Base-by-base conservation (phyloP, 2,797 vertebrate species). In the Lemur catta region DNA sequence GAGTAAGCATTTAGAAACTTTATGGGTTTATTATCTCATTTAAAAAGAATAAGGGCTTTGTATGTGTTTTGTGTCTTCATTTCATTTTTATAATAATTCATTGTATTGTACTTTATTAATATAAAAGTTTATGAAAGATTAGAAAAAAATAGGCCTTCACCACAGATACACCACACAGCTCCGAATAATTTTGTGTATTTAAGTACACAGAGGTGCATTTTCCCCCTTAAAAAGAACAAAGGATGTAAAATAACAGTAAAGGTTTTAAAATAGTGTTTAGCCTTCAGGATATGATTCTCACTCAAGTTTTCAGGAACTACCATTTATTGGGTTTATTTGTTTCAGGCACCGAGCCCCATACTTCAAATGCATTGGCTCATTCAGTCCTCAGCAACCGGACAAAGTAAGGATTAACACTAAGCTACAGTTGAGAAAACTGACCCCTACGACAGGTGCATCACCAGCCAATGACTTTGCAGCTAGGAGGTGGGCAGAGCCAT, bases 31-130 rank as follows among this genome's bases (percentile, higher is more conserved):
- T 0, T 59, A 41, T 79, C 72, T 80, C 28, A 46, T 92, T 61
- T 15, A 48, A 80, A 74, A 65, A 65, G 63, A 65, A 82, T 20
- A 24, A 52, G 48, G 35, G 35, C 50, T 90, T 67, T 78, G 8
- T 28, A 48, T 50, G 22, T 79, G n/a, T 79, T 52, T 55, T 87
- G 14, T 79, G 35, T 74, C 57, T 82, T 79, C 94, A 55, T 71
- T 38, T 94, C 67, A 63, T 87, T 80, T 93, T 55, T 74, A 14
- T 41, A 96, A 89, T 89, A 90, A 87, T 84, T 79, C 38, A 72
- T 81, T 93, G 63, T 59, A 82, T 33, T 96, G 2, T 74, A 89
- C 79, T 71, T 95, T 93, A 59, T 59, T 28, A 28, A 59, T 59
- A 38, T 17, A 72, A 82, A 90, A 67, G 87, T 43, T n/a, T 38